A percentile compares a stretch with the other conserved stretches of the same genome.
Evolutionary conservation across 1,140 invertebrate species (phyloP).

Genomic region (Acromyrmex charruanus): DNA sequence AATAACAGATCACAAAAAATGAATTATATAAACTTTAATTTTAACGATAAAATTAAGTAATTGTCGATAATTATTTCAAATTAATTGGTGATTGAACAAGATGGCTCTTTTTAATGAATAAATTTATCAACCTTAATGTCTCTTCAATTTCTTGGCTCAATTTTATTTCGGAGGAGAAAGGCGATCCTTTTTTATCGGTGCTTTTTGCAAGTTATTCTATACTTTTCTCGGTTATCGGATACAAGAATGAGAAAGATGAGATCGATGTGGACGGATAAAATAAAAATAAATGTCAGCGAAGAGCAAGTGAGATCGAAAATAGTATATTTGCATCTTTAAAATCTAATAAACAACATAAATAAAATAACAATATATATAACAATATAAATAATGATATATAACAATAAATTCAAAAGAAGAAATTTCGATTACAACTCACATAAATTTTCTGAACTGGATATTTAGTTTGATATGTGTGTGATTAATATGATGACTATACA

Average conservation of each 20-base stretch:
- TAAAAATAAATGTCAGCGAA: neutral
- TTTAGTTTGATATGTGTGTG: neutral
- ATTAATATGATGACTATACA: too few species aligned
- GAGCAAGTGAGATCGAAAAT: neutral
- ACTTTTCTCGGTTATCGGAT: conserved; percentile 71
- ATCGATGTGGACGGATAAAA: conserved; percentile 23
- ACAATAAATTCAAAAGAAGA: neutral
- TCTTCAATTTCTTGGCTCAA: conserved; percentile 16
- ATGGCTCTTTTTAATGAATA: neutral
- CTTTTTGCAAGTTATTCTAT: conserved; percentile 62
- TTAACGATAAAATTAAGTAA: neutral
- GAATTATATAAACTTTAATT: neutral
- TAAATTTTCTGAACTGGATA: neutral
- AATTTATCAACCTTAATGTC: neutral
- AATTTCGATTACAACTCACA: neutral
- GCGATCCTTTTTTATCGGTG: conserved; percentile 53
- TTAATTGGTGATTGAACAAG: neutral
- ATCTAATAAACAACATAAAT: neutral
- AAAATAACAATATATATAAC: too few species aligned
- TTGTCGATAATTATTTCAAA: neutral
- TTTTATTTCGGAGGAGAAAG: conserved; percentile 64
- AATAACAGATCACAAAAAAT: neutral
- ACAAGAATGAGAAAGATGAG: conserved; percentile 64
- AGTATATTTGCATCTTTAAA: neutral
- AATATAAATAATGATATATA: neutral